Evolutionary conservation across 2,113 vertebrate species (phyloP).

Genomic region (Bagarius yarrelli): DNA sequence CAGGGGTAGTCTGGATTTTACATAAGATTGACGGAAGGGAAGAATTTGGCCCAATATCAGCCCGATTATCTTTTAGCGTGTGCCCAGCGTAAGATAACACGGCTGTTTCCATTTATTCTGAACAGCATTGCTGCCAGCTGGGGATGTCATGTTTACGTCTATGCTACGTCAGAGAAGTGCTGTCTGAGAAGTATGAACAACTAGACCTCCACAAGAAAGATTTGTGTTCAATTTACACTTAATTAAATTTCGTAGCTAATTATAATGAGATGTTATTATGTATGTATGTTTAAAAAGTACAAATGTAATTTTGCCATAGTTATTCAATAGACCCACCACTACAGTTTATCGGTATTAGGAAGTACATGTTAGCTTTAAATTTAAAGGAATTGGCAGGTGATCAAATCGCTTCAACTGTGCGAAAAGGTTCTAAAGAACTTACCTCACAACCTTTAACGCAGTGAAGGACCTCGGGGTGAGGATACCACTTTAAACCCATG

Average conservation of each 20-base stretch:
- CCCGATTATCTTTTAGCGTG: too few relatives aligned
- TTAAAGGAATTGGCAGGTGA: not conserved
- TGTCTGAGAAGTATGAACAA: not conserved
- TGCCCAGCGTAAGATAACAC: too few relatives aligned
- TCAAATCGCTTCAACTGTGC: not conserved
- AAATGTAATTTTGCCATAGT: not conserved
- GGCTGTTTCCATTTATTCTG: not conserved
- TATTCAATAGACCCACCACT: too few relatives aligned
- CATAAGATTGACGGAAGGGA: too few relatives aligned
- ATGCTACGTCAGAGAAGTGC: not conserved
- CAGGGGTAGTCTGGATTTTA: too few relatives aligned
- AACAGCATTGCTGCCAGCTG: conserved; percentile 8
- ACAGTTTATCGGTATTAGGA: too few relatives aligned
- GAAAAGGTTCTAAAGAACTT: conserved; percentile 56
- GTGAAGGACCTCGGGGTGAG: conserved; percentile 85
- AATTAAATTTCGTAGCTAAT: not conserved
- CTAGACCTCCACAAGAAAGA: not conserved
- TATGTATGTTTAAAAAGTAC: not conserved
- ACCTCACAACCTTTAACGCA: conserved; percentile 98
- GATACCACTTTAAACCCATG: conserved; percentile 92
- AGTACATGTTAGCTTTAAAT: too few relatives aligned
- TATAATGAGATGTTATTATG: not conserved
- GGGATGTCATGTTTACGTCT: not conserved
- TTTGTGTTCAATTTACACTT: not conserved
- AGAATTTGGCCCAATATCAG: too few relatives aligned